phyloP scores from a whole-genome alignment of 2,888 invertebrate species.

The Cistogaster globosa region DNA sequence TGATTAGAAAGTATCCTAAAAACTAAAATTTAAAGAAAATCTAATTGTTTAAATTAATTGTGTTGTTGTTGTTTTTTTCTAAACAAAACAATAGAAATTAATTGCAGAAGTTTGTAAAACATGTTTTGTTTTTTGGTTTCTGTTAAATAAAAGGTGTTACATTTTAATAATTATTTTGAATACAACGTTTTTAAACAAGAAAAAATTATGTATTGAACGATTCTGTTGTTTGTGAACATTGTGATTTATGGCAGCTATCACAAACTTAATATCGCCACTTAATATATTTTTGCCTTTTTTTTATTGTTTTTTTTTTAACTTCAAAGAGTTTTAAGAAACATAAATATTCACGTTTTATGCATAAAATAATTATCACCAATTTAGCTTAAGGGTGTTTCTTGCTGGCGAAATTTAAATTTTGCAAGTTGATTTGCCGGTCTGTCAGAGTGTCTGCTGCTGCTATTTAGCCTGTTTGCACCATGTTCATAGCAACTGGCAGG shows the following conservation, averaged over 20 bases:
- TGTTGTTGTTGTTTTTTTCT: too few species aligned
- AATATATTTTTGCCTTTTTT: not conserved
- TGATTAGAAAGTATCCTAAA: not conserved
- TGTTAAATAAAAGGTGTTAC: slow-evolving; percentile 31
- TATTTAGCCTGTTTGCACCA: slow-evolving; percentile 9
- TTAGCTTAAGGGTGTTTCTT: slow-evolving; percentile 67
- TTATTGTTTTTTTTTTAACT: slow-evolving; percentile 21
- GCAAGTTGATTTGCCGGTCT: slow-evolving; percentile 25
- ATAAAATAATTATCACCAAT: slow-evolving; percentile 70
- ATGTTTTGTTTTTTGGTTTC: not conserved
- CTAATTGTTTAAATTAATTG: not conserved
- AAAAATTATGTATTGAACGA: slow-evolving; percentile 12
- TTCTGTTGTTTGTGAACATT: not conserved
- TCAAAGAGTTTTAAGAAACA: slow-evolving; percentile 49
- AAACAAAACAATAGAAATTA: not conserved
- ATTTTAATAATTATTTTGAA: slow-evolving; percentile 15
- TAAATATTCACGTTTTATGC: slow-evolving; percentile 56
- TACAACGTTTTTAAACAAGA: not conserved
- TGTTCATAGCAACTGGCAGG: slow-evolving; percentile 31
- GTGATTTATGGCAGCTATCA: slow-evolving; percentile 53
- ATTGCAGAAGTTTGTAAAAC: not conserved
- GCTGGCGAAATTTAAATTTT: slow-evolving; percentile 52
- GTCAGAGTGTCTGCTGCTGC: not conserved
- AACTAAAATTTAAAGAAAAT: slow-evolving; percentile 21
- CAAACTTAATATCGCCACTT: slow-evolving; percentile 46